These are phyloP conservation scores for Falco peregrinus DNA, from an alignment of 2,797 vertebrate species.

Conservation along the genomic window DNA sequence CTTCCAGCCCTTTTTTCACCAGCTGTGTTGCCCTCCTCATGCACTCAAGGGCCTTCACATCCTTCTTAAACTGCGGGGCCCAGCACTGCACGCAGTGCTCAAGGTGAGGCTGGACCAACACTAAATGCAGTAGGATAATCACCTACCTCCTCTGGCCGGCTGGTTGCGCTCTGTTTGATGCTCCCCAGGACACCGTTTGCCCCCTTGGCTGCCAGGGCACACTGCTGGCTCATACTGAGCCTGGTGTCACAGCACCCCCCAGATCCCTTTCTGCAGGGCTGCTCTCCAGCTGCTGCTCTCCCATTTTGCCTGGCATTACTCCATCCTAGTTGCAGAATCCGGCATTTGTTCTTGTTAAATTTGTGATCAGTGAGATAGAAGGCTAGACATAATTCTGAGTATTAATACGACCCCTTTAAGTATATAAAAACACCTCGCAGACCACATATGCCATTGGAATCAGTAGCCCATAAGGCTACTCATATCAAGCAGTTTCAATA, in stretches of 20 bases:
- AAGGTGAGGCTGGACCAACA: no score
- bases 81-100: not conserved
- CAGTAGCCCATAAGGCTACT: not conserved
- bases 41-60: no score
- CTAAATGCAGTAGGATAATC: no score
- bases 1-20: no score
- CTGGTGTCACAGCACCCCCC: no score
- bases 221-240: not conserved
- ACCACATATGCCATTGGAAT: not conserved
- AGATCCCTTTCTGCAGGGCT: not conserved
- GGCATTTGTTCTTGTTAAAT: not conserved
- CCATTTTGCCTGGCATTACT: fast-evolving
- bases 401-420: not conserved
- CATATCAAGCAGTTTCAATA: not conserved
- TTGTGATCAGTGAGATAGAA: not conserved
- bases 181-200: no score
- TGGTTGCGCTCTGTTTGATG: no score
- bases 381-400: not conserved
- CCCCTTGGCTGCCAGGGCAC: no score
- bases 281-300: not conserved
- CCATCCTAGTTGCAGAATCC: not conserved
- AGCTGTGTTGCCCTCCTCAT: no score
- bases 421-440: not conserved
- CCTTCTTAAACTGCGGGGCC: no score
- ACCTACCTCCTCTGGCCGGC: no score